Evolutionary conservation across 2,888 invertebrate species (phyloP), one percentile per base, ranked within the genome.

Genomic region (Trichacis sp.): DNA sequence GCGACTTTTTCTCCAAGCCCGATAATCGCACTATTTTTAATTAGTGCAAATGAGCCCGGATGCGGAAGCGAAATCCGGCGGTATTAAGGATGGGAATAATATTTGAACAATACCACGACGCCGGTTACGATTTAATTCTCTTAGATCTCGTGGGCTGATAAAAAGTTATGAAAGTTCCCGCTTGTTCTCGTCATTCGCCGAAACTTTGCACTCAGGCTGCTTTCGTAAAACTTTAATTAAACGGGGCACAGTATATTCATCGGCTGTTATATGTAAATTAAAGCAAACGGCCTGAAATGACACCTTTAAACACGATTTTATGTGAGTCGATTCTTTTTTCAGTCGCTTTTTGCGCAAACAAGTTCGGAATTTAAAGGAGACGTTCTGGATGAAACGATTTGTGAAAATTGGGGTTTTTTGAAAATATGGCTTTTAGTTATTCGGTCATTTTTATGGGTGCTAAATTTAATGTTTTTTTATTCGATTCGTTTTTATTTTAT

Each of bases 161-260:
- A 42, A 42, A 42, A 42, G 42, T 18, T 42, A 15, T 15, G 42
- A 17, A 42, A 17, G 42, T 42, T 42, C 15, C 42, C 4, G 42
- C 17, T 42, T 17, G 17, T n/a, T 42, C 42, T 42, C 42, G 42
- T 42, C 30, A 17, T 15, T 17, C 29, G 15, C 40, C 53, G 46
- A 58, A 64, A 64, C 50, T 64, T 58, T 56, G 54, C 50, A 38
- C 53, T 48, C 40, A 47, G 48, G 54, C 46, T 55, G 42, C 33
- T 55, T 53, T 48, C 66, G 62, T 53, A 57, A 56, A 68, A 70
- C 63, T 72, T 72, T 72, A 73, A 73, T 73, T 70, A 71, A 73
- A 69, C 65, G 67, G 63, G 48, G 65, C 68, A 63, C 64, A 18
- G 59, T 64, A 64, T 63, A 72, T 72, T 72, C 70, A 71, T 71